phyloP scores from a whole-genome alignment of 1,140 invertebrate species.

The Frieseomelitta varia region DNA sequence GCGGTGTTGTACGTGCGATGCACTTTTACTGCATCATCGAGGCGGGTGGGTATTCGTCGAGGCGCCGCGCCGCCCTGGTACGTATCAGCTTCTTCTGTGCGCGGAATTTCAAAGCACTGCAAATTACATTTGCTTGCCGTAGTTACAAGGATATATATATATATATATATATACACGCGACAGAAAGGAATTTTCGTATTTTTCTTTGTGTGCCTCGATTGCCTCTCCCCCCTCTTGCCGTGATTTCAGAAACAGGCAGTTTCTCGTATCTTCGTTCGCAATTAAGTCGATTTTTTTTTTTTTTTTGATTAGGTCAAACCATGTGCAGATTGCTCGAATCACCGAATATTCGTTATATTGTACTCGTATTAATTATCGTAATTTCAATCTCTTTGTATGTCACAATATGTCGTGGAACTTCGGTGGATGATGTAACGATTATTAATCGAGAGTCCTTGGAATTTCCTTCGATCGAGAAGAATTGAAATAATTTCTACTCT shows the following conservation, averaged over 20 bases:
- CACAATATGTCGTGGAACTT: too few relatives aligned
- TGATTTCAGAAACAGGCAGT: conserved; percentile 1
- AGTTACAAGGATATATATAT: not conserved
- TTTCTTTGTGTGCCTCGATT: not conserved
- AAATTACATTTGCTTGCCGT: conserved; percentile 59
- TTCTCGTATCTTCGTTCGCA: not conserved
- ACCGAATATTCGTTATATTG: too few relatives aligned
- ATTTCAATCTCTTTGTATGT: too few relatives aligned
- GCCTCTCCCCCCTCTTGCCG: too few relatives aligned
- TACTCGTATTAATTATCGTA: too few relatives aligned
- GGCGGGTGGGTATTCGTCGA: conserved; percentile 57
- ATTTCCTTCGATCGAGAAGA: too few relatives aligned
- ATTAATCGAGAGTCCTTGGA: too few relatives aligned
- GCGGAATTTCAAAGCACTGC: conserved; percentile 56
- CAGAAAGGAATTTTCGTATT: conserved; percentile 1
- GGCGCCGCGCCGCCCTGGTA: not conserved
- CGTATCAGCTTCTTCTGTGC: conserved; percentile 58
- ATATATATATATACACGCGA: not conserved
- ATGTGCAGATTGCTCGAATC: too few relatives aligned
- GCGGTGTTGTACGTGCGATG: conserved; percentile 61
- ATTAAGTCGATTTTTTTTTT: not conserved
- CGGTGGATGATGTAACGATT: too few relatives aligned
- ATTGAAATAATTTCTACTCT: too few relatives aligned
- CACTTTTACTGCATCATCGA: conserved; percentile 65
- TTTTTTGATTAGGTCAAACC: not conserved